These are phyloP conservation scores for Prinia subflava DNA, from an alignment of 2,113 vertebrate genomes.

Conservation along the genomic window DNA sequence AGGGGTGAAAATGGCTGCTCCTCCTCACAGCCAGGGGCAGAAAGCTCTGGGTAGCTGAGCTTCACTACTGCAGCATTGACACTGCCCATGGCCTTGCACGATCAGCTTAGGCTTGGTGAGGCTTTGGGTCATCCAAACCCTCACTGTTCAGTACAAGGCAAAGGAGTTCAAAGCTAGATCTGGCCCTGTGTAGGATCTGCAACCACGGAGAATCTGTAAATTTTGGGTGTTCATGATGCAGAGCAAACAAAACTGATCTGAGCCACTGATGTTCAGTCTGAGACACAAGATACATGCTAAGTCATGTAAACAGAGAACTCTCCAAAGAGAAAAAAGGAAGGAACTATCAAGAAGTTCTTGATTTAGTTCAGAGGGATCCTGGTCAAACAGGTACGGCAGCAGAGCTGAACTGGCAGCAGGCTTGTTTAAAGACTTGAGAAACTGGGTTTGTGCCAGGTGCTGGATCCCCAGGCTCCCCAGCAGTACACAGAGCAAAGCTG, in stretches of 20 bases:
- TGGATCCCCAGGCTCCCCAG: neutral
- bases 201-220: neutral
- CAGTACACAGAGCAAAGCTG: neutral
- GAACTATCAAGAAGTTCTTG: neutral
- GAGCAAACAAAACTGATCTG: neutral
- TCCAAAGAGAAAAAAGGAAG: neutral
- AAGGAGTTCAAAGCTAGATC: neutral
- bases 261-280: neutral
- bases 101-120: neutral
- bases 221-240: neutral
- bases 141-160: neutral
- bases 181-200: neutral
- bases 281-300: neutral
- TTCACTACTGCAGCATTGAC: accelerated
- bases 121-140: neutral
- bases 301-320: neutral
- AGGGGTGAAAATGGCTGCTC: neutral
- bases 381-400: neutral
- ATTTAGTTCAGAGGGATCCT: neutral
- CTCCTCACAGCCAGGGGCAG: neutral
- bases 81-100: accelerated
- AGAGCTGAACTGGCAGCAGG: neutral
- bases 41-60: neutral
- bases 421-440: conserved; percentile 14
- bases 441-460: neutral